Evolutionary conservation across 2,888 invertebrate genomes (phyloP).

Genomic region (Dryocosmus kuriphilus): DNA sequence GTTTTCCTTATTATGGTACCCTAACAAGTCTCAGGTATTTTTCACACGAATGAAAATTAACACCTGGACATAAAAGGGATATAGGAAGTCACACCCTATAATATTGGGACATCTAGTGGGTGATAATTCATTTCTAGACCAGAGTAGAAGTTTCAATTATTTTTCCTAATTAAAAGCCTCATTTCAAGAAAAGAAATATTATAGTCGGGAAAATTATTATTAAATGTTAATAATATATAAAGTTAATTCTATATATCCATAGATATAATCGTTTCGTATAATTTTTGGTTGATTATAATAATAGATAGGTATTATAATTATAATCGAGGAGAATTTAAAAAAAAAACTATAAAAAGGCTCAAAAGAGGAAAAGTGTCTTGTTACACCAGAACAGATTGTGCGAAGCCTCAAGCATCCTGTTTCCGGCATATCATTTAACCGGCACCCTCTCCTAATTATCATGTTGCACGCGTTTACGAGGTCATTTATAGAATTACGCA

Average conservation of each 20-base stretch:
- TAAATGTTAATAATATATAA: background rate
- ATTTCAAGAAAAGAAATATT: background rate
- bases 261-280: background rate
- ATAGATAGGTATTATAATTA: background rate
- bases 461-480: conserved; percentile 24
- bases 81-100: conserved; percentile 2
- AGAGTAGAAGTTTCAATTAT: conserved; percentile 1
- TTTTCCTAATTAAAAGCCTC: background rate
- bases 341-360: background rate
- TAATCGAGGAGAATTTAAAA: background rate
- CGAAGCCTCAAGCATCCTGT: conserved; percentile 66
- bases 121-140: background rate
- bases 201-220: background rate
- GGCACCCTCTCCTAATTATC: conserved; percentile 48
- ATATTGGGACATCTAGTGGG: background rate
- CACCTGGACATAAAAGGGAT: conserved; percentile 33
- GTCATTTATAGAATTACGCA: background rate
- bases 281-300: no score
- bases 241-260: background rate
- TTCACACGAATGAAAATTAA: conserved; percentile 33
- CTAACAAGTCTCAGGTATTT: background rate
- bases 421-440: conserved; percentile 67
- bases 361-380: conserved; percentile 61
- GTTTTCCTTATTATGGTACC: no score
- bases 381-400: conserved; percentile 63